Percentiles rank a stretch among this genome's conserved stretches.
Conservation (phyloP, 2,888 invertebrate genomes). For the Pelosia muscerda region DNA sequence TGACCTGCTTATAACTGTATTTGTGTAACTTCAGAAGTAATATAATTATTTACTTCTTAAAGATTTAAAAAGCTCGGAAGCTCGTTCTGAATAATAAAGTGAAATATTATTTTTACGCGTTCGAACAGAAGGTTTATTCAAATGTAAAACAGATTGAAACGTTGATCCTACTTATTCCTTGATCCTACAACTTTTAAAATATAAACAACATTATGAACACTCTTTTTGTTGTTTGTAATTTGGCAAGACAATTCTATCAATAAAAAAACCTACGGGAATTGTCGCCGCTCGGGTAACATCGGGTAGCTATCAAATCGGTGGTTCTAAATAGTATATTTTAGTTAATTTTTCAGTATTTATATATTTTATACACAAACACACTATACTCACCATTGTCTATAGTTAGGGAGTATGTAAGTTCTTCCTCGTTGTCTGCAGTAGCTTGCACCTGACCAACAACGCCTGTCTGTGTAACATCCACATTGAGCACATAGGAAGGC, state of each 20-base stretch:
- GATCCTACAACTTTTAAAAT: conserved; percentile 18
- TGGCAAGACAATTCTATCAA: too few relatives aligned
- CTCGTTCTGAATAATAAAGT: conserved; percentile 29
- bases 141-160: conserved; percentile 41
- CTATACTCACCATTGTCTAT: conserved; percentile 62
- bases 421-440: conserved; percentile 70
- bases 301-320: too few relatives aligned
- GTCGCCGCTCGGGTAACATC: too few relatives aligned
- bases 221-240: not conserved
- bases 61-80: conserved; percentile 10
- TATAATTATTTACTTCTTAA: conserved; percentile 21
- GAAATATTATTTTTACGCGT: conserved; percentile 25
- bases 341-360: too few relatives aligned
- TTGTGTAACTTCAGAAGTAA: conserved; percentile 22
- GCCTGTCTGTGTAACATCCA: conserved; percentile 66
- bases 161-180: conserved; percentile 33
- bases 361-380: not conserved
- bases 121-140: conserved; percentile 29
- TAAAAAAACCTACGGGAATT: too few relatives aligned
- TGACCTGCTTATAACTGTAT: not conserved
- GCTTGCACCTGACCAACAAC: conserved; percentile 69
- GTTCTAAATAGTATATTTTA: too few relatives aligned
- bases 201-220: not conserved
- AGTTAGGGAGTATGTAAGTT: conserved; percentile 64
- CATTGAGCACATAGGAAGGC: conserved; percentile 63